Conservation (phyloP, 2,797 vertebrate species). For the Cyprinella venusta region DNA sequence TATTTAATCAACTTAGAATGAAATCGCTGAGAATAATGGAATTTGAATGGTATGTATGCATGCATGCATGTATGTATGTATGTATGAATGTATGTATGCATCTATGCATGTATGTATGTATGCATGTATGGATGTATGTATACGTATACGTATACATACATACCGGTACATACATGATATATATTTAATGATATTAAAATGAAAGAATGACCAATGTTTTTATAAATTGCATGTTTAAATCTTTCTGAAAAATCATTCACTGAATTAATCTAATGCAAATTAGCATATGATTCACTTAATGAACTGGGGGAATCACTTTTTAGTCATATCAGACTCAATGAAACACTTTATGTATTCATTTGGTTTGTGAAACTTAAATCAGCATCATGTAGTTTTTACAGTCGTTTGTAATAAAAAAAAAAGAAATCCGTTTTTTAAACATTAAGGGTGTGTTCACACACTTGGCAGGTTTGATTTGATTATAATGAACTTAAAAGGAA, state of each 20-base stretch:
- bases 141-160: too few species aligned
- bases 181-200: too few species aligned
- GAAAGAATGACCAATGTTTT: background rate
- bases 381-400: background rate
- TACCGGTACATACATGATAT: background rate
- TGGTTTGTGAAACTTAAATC: background rate
- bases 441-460: too few species aligned
- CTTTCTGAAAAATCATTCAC: background rate
- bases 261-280: background rate
- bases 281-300: background rate
- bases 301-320: background rate
- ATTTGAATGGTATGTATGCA: too few species aligned
- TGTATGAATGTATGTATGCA: too few species aligned
- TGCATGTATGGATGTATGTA: too few species aligned
- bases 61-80: too few species aligned
- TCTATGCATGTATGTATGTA: too few species aligned
- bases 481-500: too few species aligned
- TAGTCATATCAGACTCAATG: background rate
- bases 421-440: too few species aligned
- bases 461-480: too few species aligned
- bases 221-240: background rate
- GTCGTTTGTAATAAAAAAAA: background rate
- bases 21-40: background rate
- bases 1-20: background rate
- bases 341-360: background rate